Evolutionary conservation across 2,888 invertebrate genomes (phyloP), one percentile per base, ranked within the genome.

Genomic region (Apodemia zela): DNA sequence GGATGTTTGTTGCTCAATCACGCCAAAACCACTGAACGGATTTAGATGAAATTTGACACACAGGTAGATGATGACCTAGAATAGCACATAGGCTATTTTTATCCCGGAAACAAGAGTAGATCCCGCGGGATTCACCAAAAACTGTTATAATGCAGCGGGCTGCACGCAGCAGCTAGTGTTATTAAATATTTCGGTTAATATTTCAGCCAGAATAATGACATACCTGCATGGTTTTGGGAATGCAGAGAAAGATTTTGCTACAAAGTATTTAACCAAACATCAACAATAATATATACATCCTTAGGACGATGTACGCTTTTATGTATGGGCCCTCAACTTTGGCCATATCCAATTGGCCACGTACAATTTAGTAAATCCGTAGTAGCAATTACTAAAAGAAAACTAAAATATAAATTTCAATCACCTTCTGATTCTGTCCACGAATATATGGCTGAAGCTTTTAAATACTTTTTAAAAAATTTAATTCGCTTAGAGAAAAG

Each of bases 311-410:
- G 96, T 78, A 93, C 93, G 61, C 94, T 96, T 78, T 84, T 94
- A 3, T 96, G 96, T 77, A 94, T 94, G 63, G 93, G 93, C 17
- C 93, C 93, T 5, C 94, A 95, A 69, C 82, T 96, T 0, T 96
- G 96, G 96, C 96, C 96, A 0, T 92, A 93, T 73, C 96, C 96
- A 1, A 95, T 95, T n/a, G 94, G 94, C 0, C 93, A 93, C 63
- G 92, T 94, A 0, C 81, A 89, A 38, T 93, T 94, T 33, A 94
- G 94, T 66, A 92, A 93, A 25, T 92, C 93, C 42, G 90, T 94
- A 8, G 85, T 94, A 15, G 85, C 91, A 33, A 89, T 95, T 69
- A 82, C 92, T 11, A 89, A 92, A 15, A 85, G 88, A 17, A 93
- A 93, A 67, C 74, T 95, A 0, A 88, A 92, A 66, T 90, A 93